Base-by-base conservation (phyloP, 2,888 invertebrate genomes). In the Cephonodes hylas region DNA sequence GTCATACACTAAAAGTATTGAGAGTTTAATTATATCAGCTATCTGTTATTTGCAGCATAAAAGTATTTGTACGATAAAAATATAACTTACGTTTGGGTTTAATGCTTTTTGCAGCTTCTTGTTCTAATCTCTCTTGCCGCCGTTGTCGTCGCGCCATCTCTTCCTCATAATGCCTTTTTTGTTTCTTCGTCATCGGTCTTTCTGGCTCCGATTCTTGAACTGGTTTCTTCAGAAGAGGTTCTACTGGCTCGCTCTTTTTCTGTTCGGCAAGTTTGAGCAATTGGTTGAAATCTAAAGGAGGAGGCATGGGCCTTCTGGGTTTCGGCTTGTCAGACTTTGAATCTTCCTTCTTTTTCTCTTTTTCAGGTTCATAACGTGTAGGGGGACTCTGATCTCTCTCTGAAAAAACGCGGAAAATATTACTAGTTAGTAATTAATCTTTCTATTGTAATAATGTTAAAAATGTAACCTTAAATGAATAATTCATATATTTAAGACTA, bases 201-300 rank as follows among this genome's bases (percentile, higher is more conserved):
- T 96, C 96, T 0, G 94, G 93, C 64, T 95, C 95, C 20, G 93
- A 89, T 65, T 93, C 93, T 63, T 95, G 81, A 0, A 73, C 67
- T 7, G 63, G 70, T 61, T 88, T 84, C 66, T 88, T 88, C 6
- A 80, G 72, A 5, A 66, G 80, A 6, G 80, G 75, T 27, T 95
- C 93, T 1, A 97, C 81, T 0, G 97, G 97, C 79, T 97, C 96
- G 80, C 94, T 93, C 69, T 97, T 97, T 79, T 97, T 97, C 77
- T 96, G 94, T 71, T 96, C 96, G 0, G 97, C 97, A 6, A 97
- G 87, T 85, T 97, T 96, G 2, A 98, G 83, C 22, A 98, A 82
- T 63, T 96, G 95, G 72, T 94, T 93, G 79, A 97, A 98, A 83
- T 96, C 96, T 83, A 97, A 93, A 0, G 96, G 95, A 0, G 97